phyloP scores from a whole-genome alignment of 1,140 invertebrate species.

The Trichomalopsis sarcophagae region DNA sequence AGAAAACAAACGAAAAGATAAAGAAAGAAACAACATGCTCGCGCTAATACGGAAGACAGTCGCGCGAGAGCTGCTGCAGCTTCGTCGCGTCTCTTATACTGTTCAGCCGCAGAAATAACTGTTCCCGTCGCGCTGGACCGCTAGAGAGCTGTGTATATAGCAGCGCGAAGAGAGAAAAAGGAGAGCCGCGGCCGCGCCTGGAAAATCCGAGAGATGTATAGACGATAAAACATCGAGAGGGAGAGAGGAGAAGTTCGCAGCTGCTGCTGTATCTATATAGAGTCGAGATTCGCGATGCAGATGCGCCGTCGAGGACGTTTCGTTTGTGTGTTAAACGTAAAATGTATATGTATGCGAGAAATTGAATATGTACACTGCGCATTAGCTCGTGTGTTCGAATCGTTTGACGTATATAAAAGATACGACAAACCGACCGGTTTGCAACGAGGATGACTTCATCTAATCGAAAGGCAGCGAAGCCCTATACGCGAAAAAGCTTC shows the following conservation, averaged over 20 bases:
- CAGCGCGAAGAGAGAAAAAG: neutral
- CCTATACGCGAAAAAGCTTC: too few relatives aligned
- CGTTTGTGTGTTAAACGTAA: neutral
- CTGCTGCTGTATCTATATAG: too few relatives aligned
- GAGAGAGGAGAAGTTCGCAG: neutral
- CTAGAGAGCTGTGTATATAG: neutral
- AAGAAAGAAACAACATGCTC: neutral
- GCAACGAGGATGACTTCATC: too few relatives aligned
- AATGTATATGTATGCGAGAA: too few relatives aligned
- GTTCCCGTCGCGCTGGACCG: conserved; percentile 19
- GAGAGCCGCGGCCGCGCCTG: neutral
- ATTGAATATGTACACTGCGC: too few relatives aligned
- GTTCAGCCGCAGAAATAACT: conserved; percentile 25
- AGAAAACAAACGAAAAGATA: neutral
- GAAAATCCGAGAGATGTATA: neutral
- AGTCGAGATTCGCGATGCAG: too few relatives aligned
- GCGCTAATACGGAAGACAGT: too few relatives aligned
- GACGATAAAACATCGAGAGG: neutral
- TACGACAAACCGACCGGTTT: too few relatives aligned
- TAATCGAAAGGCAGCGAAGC: too few relatives aligned
- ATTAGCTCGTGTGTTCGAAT: too few relatives aligned
- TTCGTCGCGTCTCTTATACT: neutral
- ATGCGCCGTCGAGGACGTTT: neutral
- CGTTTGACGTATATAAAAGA: too few relatives aligned
- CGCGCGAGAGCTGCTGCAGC: too few relatives aligned